Conservation (phyloP, 2,797 vertebrate species). For the Pachyuromys duprasi region DNA sequence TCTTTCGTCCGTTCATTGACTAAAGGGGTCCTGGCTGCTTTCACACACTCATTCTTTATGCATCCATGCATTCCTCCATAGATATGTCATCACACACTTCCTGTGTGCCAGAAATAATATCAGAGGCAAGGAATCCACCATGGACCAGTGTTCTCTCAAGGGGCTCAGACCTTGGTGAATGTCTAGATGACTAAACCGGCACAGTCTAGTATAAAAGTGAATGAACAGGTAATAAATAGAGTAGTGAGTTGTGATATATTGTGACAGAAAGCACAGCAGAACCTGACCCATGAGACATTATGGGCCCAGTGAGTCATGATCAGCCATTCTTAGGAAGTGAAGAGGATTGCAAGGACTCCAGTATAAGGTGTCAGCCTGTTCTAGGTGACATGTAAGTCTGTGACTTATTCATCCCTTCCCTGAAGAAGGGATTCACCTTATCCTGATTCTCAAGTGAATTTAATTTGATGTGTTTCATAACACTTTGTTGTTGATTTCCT, state of each 20-base stretch:
- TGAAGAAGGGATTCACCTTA: neutral
- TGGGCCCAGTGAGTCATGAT: neutral
- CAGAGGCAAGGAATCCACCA: accelerated
- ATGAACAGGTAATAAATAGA: neutral
- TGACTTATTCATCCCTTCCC: neutral
- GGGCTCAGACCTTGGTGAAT: neutral
- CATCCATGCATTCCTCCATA: neutral
- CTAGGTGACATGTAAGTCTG: neutral
- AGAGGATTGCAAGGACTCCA: neutral
- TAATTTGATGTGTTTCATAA: neutral
- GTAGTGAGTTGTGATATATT: neutral
- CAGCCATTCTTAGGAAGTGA: neutral
- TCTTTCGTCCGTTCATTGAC: neutral
- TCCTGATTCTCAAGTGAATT: neutral
- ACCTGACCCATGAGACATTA: neutral
- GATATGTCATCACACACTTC: neutral
- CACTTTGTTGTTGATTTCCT: slow-evolving; percentile 15
- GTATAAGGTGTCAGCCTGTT: neutral
- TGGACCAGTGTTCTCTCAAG: neutral
- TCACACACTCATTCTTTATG: neutral
- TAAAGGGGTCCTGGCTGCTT: neutral
- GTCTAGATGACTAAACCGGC: no score
- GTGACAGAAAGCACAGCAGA: neutral
- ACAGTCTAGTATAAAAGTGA: neutral
- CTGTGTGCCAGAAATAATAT: neutral